Evolutionary conservation across 1,140 invertebrate species (phyloP), one percentile per base, ranked within the genome.

Genomic region (Heterodera carotae): DNA sequence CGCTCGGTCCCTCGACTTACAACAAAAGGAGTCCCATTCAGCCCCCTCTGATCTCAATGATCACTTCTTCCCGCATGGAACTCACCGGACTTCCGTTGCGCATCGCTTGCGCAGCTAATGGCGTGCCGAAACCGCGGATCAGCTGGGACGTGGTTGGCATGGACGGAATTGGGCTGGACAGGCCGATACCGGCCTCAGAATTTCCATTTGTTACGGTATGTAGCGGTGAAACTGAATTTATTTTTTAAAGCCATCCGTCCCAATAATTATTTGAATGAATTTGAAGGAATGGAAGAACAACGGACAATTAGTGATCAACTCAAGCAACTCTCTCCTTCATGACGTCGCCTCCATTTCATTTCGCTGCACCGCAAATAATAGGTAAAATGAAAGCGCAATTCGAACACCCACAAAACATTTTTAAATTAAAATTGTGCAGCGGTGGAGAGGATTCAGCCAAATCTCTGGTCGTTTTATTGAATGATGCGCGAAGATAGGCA

Each of bases 61-160:
- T 78, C 33, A 76, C 73, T 27, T 67, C 70, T 15, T 69, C 77
- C 0, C 66, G 77, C 34, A 78, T 78, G 77, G 77, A 78, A 77
- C 43, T 78, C 27, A 75, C 72, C 66, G 77, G 77, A 53, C 29
- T 33, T 66, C 53, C 64, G 27, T 43, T 76, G 25, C 53, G 74
- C 48, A 29, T 78, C 39, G 68, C 59, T 25, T 78, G 77, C 34
- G 66, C 73, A 18, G 76, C 76, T 22, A n/a, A 27, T 33, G 77
- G 77, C 48, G 25, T 43, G 8, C 77, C 77, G 3, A 31, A 67
- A 53, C 77, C 77, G 29, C 48, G 33, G 34, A 77, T 78, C 18
- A 60, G 25, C 25, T 78, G 77, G 77, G 67, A 78, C 22, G 59
- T 78, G 29, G 74, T 78, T 10, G 77, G 36, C n/a, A 36, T 64